Evolutionary conservation across 1,140 invertebrate genomes (phyloP).

Genomic region (Himalopsyche phryganea): DNA sequence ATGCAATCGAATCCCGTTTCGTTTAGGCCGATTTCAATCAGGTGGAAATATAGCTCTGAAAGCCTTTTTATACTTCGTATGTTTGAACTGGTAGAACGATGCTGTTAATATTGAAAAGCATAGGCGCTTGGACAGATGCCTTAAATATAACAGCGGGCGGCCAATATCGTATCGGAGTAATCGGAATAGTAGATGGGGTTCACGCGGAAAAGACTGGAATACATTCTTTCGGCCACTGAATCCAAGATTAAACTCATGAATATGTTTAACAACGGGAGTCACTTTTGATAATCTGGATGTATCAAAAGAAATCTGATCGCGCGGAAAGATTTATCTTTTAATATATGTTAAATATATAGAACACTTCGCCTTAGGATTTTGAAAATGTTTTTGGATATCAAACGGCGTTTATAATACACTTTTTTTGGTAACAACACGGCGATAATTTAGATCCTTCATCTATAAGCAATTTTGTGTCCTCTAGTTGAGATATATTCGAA

Average conservation of each 20-base stretch:
- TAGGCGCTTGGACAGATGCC: constrained; percentile 15
- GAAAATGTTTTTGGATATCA: background rate
- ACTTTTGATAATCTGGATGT: constrained; percentile 39
- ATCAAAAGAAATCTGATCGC: background rate
- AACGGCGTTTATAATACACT: no score
- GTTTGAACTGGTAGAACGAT: constrained; percentile 25
- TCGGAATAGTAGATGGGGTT: constrained; percentile 63
- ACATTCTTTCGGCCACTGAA: constrained; percentile 52
- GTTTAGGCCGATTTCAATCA: constrained; percentile 5
- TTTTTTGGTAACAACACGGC: constrained; percentile 4
- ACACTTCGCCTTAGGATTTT: background rate
- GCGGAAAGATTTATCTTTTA: no score
- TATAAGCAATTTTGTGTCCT: constrained; percentile 5
- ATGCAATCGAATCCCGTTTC: no score
- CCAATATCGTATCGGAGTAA: constrained; percentile 56
- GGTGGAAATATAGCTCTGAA: constrained; percentile 15
- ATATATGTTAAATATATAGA: background rate
- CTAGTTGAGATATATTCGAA: no score
- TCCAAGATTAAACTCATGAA: constrained; percentile 46
- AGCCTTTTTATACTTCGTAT: constrained; percentile 24
- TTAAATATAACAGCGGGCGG: constrained; percentile 31
- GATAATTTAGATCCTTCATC: constrained; percentile 22
- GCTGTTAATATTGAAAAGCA: constrained; percentile 30
- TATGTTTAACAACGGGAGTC: constrained; percentile 36
- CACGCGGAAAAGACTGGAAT: constrained; percentile 52